Conservation (phyloP, 2,797 vertebrate species). For the Typhlichthys eigenmanni region DNA sequence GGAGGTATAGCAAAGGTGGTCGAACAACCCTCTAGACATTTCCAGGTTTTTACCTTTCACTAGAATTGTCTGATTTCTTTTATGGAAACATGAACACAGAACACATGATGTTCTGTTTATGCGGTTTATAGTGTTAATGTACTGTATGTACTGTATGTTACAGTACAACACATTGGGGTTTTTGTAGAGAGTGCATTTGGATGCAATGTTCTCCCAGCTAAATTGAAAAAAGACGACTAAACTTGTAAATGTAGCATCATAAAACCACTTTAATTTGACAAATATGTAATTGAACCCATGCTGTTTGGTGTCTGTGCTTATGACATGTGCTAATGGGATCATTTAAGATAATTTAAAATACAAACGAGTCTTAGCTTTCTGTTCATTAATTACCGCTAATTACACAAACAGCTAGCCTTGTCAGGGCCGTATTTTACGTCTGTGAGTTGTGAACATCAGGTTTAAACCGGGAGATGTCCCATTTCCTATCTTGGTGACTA, state of each 20-base stretch:
- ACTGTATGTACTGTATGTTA: conserved; percentile 1
- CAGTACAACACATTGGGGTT: background rate
- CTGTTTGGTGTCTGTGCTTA: conserved; percentile 97
- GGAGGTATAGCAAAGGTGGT: conserved; percentile 39
- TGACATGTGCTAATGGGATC: conserved; percentile 99
- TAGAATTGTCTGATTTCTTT: conserved; percentile 10
- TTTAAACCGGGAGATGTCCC: conserved; percentile 49
- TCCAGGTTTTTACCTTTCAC: background rate
- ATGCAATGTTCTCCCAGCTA: conserved; percentile 21
- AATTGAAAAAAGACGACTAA: conserved; percentile 30
- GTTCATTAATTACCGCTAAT: conserved; percentile 99
- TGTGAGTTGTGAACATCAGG: conserved; percentile 57
- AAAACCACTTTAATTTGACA: conserved; percentile 89
- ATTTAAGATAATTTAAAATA: conserved; percentile 99
- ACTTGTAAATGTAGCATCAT: conserved; percentile 52
- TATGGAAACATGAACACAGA: conserved; percentile 13
- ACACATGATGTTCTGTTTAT: background rate
- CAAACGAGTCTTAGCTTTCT: conserved; percentile 98
- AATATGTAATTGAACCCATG: conserved; percentile 97
- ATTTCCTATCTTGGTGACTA: conserved; percentile 35
- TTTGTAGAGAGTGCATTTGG: conserved; percentile 9
- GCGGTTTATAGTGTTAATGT: conserved; percentile 10
- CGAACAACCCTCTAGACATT: conserved; percentile 12
- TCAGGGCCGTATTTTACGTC: conserved; percentile 77
- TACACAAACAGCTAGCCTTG: conserved; percentile 92